Percentiles rank a stretch among this genome's conserved stretches.
phyloP scores from a whole-genome alignment of 2,888 invertebrate species.

The Plagiodera versicolora region DNA sequence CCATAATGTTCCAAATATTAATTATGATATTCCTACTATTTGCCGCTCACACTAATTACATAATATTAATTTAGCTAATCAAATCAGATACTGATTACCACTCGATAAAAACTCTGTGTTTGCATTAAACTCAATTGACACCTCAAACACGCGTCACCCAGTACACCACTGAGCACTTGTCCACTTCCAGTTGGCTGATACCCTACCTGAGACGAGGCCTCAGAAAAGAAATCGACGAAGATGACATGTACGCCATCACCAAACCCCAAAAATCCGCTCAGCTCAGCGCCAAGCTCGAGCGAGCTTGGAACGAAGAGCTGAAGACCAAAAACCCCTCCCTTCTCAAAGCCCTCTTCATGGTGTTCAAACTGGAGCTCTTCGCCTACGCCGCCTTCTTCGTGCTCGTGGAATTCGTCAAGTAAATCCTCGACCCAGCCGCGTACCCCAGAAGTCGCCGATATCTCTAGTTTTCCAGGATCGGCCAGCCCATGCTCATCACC shows the following conservation, averaged over 20 bases:
- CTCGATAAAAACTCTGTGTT: too few species aligned
- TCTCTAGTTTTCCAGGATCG: constrained; percentile 33
- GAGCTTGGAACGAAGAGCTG: constrained; percentile 42
- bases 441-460: neutral
- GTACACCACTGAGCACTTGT: too few species aligned
- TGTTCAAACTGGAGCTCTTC: constrained; percentile 37
- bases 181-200: constrained; percentile 55
- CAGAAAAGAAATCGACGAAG: constrained; percentile 54
- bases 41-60: too few species aligned
- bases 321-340: constrained; percentile 37
- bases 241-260: constrained; percentile 56
- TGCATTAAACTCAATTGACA: too few species aligned
- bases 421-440: constrained; percentile 6
- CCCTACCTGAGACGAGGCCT: constrained; percentile 56
- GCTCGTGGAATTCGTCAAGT: constrained; percentile 33
- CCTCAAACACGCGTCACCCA: too few species aligned
- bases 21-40: too few species aligned
- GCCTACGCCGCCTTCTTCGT: constrained; percentile 26
- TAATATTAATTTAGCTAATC: too few species aligned
- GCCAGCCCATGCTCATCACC: constrained; percentile 38
- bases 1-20: too few species aligned
- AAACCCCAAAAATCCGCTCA: constrained; percentile 52
- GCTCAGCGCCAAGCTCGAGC: constrained; percentile 53
- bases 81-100: too few species aligned
- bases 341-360: constrained; percentile 38